Evolutionary conservation across 2,888 invertebrate species (phyloP).

Genomic region (Ectemnius lituratus): DNA sequence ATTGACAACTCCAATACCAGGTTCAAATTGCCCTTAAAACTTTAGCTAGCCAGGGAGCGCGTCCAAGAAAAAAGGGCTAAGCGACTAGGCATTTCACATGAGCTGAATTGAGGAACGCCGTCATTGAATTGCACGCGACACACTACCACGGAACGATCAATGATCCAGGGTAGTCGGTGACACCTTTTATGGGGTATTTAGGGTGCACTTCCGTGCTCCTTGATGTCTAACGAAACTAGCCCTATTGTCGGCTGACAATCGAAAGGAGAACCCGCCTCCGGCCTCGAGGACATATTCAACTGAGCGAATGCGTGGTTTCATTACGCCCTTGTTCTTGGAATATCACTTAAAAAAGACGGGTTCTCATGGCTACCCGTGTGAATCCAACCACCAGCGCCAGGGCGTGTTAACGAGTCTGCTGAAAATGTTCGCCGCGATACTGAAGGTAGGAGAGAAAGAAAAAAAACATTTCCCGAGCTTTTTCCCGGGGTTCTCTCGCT

Average conservation of each 20-base stretch:
- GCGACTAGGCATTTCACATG: neutral
- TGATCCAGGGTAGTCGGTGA: neutral
- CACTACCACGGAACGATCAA: conserved; percentile 8
- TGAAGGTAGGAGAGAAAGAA: too few species aligned
- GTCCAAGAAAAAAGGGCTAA: neutral
- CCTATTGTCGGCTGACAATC: neutral
- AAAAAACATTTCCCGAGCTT: too few species aligned
- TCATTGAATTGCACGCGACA: conserved; percentile 4
- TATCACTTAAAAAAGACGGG: too few species aligned
- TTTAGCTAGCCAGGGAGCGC: neutral
- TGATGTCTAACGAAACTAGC: conserved; percentile 8
- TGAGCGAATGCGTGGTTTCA: too few species aligned
- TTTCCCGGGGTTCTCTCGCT: neutral
- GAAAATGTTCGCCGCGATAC: too few species aligned
- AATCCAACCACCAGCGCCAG: too few species aligned
- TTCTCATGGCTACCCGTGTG: too few species aligned
- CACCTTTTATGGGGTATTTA: conserved; percentile 16
- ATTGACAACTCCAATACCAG: too few species aligned
- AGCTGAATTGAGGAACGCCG: neutral
- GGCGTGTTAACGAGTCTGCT: too few species aligned
- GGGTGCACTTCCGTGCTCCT: conserved; percentile 11
- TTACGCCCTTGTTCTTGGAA: too few species aligned
- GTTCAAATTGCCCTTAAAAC: neutral
- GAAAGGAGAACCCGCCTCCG: neutral
- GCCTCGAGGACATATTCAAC: neutral